Base-by-base conservation (phyloP, 2,113 vertebrate species). In the Hippocampus barbouri region DNA sequence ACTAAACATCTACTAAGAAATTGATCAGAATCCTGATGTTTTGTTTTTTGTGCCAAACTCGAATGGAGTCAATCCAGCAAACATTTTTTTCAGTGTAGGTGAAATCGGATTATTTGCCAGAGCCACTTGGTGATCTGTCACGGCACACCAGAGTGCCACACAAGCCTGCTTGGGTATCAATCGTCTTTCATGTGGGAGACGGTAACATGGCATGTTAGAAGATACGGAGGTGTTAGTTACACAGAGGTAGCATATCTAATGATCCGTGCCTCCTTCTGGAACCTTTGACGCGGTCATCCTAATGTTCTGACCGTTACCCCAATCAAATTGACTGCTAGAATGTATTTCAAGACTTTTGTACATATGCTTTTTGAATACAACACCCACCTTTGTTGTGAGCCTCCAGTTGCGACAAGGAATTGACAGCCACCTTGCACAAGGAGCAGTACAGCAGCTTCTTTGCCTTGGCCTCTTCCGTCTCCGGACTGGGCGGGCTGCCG, bases 401-500 rank as follows among this genome's bases (percentile, higher is more conserved):
- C 89, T 96, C 95, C n/a, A 97, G 93, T 82, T 97, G 96, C 69
- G 95, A 97, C 83, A 95, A 83, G 59, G 95, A 96, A 81, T 97
- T 97, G 82, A 96, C 95, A 23, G 94, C 95, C 89, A 97, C 94
- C 88, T 97, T 97, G 91, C 96, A 97, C 75, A 96, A 91, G 12
- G 94, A 93, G 80, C 96, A 97, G 86, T 96, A 97, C 69, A 96
- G 91, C 83, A 95, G 90, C 79, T 95, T 93, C 89, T 96, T 96
- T 78, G 94, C 93, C 81, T 94, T 95, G 78, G 96, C 95, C 59
- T 96, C 94, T 54, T 96, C 96, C 0, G 91, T 93, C 78, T 95
- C 94, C 54, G 92, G 85, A 18, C 78, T 88, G 59, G 87, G 77
- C 3, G 88, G 78, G 72, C 83, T 81, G 69, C 71, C 71, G 57